phyloP scores from a whole-genome alignment of 2,113 vertebrate species.

The Seriola aureovittata region DNA sequence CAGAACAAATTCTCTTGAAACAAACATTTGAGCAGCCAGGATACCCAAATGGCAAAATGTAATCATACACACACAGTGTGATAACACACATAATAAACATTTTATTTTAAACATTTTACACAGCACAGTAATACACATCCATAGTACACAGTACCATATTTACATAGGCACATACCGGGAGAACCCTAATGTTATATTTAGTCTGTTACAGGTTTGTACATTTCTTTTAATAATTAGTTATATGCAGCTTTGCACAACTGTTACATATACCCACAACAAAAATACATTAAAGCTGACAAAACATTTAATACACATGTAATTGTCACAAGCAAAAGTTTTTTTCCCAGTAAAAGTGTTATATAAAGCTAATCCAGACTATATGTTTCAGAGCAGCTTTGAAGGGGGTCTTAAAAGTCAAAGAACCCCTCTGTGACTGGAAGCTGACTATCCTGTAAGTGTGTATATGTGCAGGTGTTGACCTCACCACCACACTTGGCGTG shows the following conservation, averaged over 20 bases:
- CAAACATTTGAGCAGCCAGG: slow-evolving; percentile 18
- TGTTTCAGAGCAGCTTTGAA: slow-evolving; percentile 5
- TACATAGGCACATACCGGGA: neutral
- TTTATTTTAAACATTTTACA: too few species aligned
- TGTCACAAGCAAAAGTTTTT: neutral
- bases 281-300: neutral
- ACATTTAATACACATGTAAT: neutral
- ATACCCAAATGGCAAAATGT: neutral
- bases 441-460: slow-evolving; percentile 1
- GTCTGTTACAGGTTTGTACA: neutral
- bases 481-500: neutral
- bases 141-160: neutral
- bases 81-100: neutral
- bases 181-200: neutral
- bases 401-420: slow-evolving; percentile 18
- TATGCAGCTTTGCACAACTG: neutral
- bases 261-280: neutral
- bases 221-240: neutral
- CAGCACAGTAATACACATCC: neutral
- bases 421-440: slow-evolving; percentile 3
- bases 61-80: slow-evolving; percentile 1
- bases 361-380: neutral
- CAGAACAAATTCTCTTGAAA: slow-evolving; percentile 23
- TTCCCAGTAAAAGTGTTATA: neutral
- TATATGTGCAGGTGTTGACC: neutral